Evolutionary conservation across 2,888 invertebrate species (phyloP), one percentile per base, ranked within the genome.

Genomic region (Acleris holmiana): DNA sequence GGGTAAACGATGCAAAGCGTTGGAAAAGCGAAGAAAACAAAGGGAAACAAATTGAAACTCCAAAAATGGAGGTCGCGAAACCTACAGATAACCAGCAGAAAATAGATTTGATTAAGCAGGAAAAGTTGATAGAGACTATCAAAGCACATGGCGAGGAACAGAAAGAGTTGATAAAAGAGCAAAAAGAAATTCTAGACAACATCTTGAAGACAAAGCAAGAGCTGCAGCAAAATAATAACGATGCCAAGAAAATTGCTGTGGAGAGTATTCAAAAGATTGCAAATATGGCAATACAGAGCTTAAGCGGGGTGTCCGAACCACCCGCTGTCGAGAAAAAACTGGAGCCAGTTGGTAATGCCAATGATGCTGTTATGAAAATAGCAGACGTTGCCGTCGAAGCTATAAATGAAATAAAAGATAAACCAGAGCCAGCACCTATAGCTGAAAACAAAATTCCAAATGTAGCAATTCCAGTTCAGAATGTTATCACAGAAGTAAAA

Each of bases 101-200:
- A 73, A 75, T 75, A 59, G 85, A 88, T 41, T 83, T 84, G 49
- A 76, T 87, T 0, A 91, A 93, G 73, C 88, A 92, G 75, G 84
- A 90, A 69, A 88, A 93, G 71, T 78, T 95, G 10, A 88, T 95
- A 40, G 94, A 94, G 78, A 94, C 94, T 18, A 89, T 96, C 19
- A 94, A 95, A 81, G 94, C 95, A 76, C 95, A 96, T 70, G 94
- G 95, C 64, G 92, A 94, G 78, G 95, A 95, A 76, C 95, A 95
- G 75, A 93, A 94, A 73, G 93, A 95, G 79, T 83, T 96, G 67
- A 90, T 96, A 40, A 93, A 95, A 71, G 94, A 96, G 76, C 95
- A 95, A 73, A 94, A 95, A 72, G 92, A 94, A 76, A 90, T 95
- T 66, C 78, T 95, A 51, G 87, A 94, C 68, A 94, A 95, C 77